Evolutionary conservation across 2,888 invertebrate genomes (phyloP).

Genomic region (Cephus spinipes): DNA sequence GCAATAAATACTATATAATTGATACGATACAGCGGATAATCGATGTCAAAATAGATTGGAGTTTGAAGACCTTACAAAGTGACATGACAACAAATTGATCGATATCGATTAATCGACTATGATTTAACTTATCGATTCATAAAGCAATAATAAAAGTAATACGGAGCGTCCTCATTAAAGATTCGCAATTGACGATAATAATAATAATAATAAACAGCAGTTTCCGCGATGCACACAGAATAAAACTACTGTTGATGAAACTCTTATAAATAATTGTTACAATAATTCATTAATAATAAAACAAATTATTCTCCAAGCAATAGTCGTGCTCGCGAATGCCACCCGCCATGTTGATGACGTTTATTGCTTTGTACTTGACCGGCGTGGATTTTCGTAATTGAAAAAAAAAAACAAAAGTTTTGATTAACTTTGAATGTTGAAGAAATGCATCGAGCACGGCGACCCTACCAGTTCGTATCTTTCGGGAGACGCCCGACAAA

Average conservation of each 20-base stretch:
- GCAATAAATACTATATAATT: not conserved
- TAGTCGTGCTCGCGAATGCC: not conserved
- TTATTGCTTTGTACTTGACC: conserved; percentile 52
- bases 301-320: not conserved
- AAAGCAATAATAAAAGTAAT: not conserved
- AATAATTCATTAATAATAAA: not conserved
- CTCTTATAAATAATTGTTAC: not conserved
- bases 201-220: not conserved
- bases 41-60: not conserved
- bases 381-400: conserved; percentile 25
- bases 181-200: not conserved
- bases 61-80: not conserved
- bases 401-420: not conserved
- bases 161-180: not conserved
- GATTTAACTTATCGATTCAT: not conserved
- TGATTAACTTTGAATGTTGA: conserved; percentile 15
- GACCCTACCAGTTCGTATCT: conserved; percentile 37
- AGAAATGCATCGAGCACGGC: conserved; percentile 42
- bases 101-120: no score
- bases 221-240: not conserved
- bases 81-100: not conserved
- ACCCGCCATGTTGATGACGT: conserved; percentile 17
- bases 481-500: conserved; percentile 13
- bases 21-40: not conserved
- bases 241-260: not conserved